These are phyloP conservation scores for Argopecten irradians DNA, from an alignment of 1,140 invertebrate species.

Conservation along the genomic window DNA sequence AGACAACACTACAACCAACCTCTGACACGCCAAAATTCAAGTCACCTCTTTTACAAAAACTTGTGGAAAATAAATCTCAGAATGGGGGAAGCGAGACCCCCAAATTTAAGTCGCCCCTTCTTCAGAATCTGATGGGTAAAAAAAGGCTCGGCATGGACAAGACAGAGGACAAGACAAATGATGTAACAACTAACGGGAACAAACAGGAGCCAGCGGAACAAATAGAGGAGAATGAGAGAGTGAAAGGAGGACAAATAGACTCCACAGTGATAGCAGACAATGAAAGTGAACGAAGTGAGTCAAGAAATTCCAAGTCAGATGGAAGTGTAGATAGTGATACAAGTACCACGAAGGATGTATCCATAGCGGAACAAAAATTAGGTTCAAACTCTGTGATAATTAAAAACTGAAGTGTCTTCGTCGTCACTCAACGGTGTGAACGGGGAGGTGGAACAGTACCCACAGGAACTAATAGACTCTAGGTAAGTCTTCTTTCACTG, in stretches of 20 bases:
- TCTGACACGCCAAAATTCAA: slow-evolving; percentile 67
- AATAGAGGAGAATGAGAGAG: background rate
- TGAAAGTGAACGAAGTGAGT: background rate
- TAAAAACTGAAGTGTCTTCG: slow-evolving; percentile 21
- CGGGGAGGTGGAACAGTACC: slow-evolving; percentile 21
- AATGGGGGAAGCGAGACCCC: slow-evolving; percentile 58
- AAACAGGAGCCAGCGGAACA: background rate
- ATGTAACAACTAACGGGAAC: background rate
- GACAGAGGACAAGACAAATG: background rate
- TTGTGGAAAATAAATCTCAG: slow-evolving; percentile 60
- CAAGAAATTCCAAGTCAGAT: slow-evolving; percentile 5
- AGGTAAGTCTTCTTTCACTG: slow-evolving; percentile 53
- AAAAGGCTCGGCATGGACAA: background rate
- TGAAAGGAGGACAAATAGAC: background rate
- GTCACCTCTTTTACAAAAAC: slow-evolving; percentile 70
- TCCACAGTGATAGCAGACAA: background rate
- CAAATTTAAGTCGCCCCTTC: slow-evolving; percentile 70
- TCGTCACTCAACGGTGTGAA: slow-evolving; percentile 4
- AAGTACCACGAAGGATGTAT: background rate
- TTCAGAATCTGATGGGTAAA: slow-evolving; percentile 59
- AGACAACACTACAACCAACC: slow-evolving; percentile 35
- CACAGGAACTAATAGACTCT: slow-evolving; percentile 58
- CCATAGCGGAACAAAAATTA: slow-evolving; percentile 1
- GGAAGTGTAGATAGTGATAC: slow-evolving; percentile 21
- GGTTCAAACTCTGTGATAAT: slow-evolving; percentile 15